phyloP scores from a whole-genome alignment of 2,797 vertebrate species.

The Anabacerthia variegaticeps region DNA sequence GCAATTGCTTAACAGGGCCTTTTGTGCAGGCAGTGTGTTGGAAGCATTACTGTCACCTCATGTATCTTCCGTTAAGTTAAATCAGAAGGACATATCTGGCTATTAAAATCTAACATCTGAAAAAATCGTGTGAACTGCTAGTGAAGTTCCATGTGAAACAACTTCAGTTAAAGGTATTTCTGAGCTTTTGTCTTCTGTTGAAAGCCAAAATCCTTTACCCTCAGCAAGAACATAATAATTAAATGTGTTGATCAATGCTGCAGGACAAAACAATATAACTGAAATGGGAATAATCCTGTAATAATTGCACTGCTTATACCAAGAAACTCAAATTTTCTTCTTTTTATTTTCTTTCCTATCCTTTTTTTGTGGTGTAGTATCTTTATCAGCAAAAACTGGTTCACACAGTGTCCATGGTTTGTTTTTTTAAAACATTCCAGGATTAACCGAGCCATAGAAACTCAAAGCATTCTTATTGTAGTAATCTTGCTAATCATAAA shows the following conservation, averaged over 20 bases:
- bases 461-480: background rate
- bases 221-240: background rate
- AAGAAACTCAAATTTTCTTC: background rate
- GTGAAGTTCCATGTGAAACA: background rate
- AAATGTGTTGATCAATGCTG: background rate
- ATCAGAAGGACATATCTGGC: background rate
- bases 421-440: background rate
- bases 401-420: background rate
- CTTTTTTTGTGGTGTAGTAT: background rate
- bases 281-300: background rate
- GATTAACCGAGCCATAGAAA: background rate
- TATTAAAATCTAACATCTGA: background rate
- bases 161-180: background rate
- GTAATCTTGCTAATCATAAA: slow-evolving; percentile 27
- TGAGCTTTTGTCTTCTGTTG: background rate
- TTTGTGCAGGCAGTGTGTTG: background rate
- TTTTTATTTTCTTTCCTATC: background rate
- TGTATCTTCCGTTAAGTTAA: background rate
- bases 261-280: background rate
- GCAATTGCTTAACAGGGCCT: background rate
- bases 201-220: background rate
- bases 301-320: background rate
- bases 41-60: background rate
- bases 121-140: background rate
- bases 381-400: background rate